Evolutionary conservation across 1,140 invertebrate genomes (phyloP).

Genomic region (Dreissena rostriformis): DNA sequence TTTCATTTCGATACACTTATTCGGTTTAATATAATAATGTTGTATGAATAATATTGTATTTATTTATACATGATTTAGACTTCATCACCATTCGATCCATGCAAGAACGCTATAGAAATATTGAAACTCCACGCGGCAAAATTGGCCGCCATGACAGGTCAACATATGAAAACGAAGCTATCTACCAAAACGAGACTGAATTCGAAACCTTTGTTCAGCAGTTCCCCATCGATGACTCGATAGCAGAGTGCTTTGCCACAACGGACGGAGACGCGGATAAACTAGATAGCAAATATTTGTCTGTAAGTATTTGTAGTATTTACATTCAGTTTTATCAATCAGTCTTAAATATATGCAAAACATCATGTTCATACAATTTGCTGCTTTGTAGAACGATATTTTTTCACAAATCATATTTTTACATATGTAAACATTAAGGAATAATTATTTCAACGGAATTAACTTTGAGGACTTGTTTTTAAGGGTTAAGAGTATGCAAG

Average conservation of each 20-base stretch:
- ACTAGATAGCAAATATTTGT: not conserved
- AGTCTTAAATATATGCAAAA: too few relatives aligned
- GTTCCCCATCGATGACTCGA: slow-evolving; percentile 59
- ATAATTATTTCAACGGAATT: too few relatives aligned
- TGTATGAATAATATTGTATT: not conserved
- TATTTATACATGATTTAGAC: slow-evolving; percentile 18
- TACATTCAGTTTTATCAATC: not conserved
- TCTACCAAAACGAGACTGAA: slow-evolving; percentile 51
- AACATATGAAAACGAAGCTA: slow-evolving; percentile 24
- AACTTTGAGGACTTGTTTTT: too few relatives aligned
- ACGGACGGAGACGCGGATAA: slow-evolving; percentile 2
- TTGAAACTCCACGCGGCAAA: slow-evolving; percentile 1
- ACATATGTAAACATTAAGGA: too few relatives aligned
- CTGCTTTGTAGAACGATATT: too few relatives aligned
- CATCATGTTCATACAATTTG: too few relatives aligned
- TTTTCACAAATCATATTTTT: too few relatives aligned
- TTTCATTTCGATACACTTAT: not conserved
- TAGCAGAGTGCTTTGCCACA: slow-evolving; percentile 55
- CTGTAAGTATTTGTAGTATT: not conserved
- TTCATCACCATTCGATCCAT: slow-evolving; percentile 44
- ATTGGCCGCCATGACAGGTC: slow-evolving; percentile 10
- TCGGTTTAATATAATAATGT: not conserved
- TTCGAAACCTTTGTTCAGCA: slow-evolving; percentile 60
- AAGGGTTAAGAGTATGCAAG: too few relatives aligned
- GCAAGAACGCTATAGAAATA: slow-evolving; percentile 31